phyloP scores from a whole-genome alignment of 2,888 invertebrate species.

The Auanema freiburgensis region DNA sequence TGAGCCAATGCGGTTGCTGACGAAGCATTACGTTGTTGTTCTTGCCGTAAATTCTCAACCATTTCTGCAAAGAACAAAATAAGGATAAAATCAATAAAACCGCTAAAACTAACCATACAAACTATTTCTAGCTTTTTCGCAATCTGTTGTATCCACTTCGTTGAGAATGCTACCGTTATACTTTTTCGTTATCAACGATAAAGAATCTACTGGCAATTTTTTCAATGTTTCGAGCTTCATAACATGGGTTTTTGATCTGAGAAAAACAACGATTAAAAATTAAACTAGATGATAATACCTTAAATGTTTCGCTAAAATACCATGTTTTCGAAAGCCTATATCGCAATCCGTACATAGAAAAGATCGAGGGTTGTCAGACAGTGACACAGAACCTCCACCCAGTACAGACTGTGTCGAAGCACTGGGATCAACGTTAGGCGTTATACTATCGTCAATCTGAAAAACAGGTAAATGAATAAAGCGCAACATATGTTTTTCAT shows the following conservation, averaged over 20 bases:
- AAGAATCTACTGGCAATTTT: constrained; percentile 86
- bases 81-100: neutral
- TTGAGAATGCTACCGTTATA: constrained; percentile 78
- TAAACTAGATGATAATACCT: constrained; percentile 66
- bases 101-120: constrained; percentile 43
- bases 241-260: constrained; percentile 66
- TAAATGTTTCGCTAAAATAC: constrained; percentile 93
- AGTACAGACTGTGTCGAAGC: constrained; percentile 41
- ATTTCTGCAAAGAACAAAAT: constrained; percentile 23
- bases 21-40: constrained; percentile 12
- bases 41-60: constrained; percentile 30
- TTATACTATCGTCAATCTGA: constrained; percentile 38
- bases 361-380: constrained; percentile 79
- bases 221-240: constrained; percentile 74
- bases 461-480: constrained; percentile 6
- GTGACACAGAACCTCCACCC: constrained; percentile 23
- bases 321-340: constrained; percentile 89
- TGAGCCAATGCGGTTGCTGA: neutral
- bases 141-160: constrained; percentile 93
- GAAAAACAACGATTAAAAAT: constrained; percentile 64
- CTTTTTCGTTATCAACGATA: constrained; percentile 81
- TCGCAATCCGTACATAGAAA: constrained; percentile 94
- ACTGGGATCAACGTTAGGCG: constrained; percentile 31
- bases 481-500: too few species aligned
- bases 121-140: constrained; percentile 78